Base-by-base conservation (phyloP, 53 echinoderm and acorn worm genomes). In the Hippasteria phrygiana region DNA sequence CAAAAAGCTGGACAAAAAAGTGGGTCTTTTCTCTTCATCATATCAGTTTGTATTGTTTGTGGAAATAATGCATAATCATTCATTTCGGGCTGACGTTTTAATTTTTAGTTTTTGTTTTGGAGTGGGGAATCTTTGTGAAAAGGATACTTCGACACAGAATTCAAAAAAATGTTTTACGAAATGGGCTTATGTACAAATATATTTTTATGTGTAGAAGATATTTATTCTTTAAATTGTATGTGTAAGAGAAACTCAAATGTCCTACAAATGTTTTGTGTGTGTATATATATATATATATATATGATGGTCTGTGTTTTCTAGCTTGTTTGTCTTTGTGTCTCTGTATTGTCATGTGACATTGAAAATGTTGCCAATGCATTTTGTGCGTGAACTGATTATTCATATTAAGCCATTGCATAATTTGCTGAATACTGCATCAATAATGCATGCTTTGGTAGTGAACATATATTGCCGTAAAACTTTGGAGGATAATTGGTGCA, bases 121-220 rank as follows among this genome's bases (percentile, higher is more conserved):
- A n/a, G n/a, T n/a, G n/a, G n/a, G n/a, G n/a, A n/a, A n/a, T n/a
- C n/a, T n/a, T n/a, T n/a, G n/a, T n/a, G n/a, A n/a, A n/a, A n/a
- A n/a, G n/a, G n/a, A n/a, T n/a, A n/a, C n/a, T n/a, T 22, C 18
- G 62, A 62, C n/a, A 73, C 3, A 42, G 10, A 43, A 73, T 42
- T 43, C n/a, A 42, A 73, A 40, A 73, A 70, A 70, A 70, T 4
- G 73, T 73, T 73, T 20, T 73, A 43, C 40, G 5, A 2, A 22
- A n/a, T 20, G 39, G 85, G 71, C 53, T 85, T 36, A 17, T 85
- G 71, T 71, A 71, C 69, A 71, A 71, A 48, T 85, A 51, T 85
- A 69, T 85, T 81, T 85, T 85, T 69, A 85, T 85, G 85, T 85
- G 85, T 85, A 85, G 70, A 85, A 35, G 85, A 69, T 85, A 85